These are phyloP conservation scores for Latrodectus geometricus DNA, from an alignment of 1,140 invertebrate genomes.

Conservation along the genomic window DNA sequence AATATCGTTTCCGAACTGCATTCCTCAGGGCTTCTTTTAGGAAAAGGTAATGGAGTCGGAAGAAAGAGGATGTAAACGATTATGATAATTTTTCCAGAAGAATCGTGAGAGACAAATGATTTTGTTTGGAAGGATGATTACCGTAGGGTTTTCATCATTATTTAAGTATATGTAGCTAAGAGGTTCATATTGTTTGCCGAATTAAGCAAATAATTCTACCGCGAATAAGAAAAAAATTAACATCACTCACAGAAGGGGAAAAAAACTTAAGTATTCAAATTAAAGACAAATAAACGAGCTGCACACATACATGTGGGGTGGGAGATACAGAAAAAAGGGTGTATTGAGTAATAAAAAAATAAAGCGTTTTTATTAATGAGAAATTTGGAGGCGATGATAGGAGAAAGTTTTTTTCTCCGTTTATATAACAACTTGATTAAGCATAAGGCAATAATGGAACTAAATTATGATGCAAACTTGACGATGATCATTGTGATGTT, in stretches of 20 bases:
- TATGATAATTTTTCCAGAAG: conserved; percentile 49
- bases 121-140: conserved; percentile 58
- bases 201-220: conserved; percentile 58
- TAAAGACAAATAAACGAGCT: conserved; percentile 60
- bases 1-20: no score
- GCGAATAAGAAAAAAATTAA: conserved; percentile 23
- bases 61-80: conserved; percentile 1
- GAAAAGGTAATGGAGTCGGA: neutral
- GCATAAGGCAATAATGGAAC: conserved; percentile 53
- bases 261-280: conserved; percentile 52
- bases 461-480: conserved; percentile 36
- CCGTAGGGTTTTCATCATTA: conserved; percentile 40
- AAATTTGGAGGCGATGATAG: conserved; percentile 50
- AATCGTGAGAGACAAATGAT: conserved; percentile 46
- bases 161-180: conserved; percentile 45
- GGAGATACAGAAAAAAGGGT: conserved; percentile 8
- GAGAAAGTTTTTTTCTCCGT: conserved; percentile 11
- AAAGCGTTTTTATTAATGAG: conserved; percentile 60
- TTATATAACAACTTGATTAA: conserved; percentile 43
- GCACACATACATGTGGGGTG: neutral
- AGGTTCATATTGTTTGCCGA: conserved; percentile 60
- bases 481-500: conserved; percentile 23
- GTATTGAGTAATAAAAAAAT: conserved; percentile 29
- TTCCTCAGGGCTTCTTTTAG: no score
- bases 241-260: neutral